These are phyloP conservation scores for Rhabdomys pumilio DNA, from an alignment of 2,797 vertebrate species.

Conservation along the genomic window DNA sequence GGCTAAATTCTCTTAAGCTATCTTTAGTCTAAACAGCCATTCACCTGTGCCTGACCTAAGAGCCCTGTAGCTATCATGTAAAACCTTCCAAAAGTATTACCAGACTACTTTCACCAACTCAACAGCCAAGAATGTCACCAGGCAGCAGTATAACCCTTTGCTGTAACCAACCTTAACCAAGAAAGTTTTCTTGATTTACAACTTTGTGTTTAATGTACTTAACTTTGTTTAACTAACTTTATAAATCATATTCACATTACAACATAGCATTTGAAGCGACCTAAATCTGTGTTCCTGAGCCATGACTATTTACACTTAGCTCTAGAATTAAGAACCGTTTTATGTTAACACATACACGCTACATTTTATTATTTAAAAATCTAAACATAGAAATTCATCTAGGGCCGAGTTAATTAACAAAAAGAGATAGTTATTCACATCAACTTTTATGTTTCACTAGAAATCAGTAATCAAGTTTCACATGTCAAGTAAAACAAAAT, in stretches of 20 bases:
- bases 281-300: not conserved
- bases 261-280: not conserved
- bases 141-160: not conserved
- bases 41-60: not conserved
- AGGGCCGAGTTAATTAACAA: slow-evolving; percentile 31
- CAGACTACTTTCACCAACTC: not conserved
- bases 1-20: not conserved
- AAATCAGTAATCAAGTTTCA: slow-evolving; percentile 22
- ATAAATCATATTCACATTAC: not conserved
- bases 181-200: not conserved
- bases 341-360: not conserved
- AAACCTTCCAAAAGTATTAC: not conserved
- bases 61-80: not conserved
- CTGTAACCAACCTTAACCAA: not conserved
- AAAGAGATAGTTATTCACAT: slow-evolving; percentile 22
- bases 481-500: slow-evolving; percentile 59
- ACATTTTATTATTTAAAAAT: not conserved
- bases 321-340: not conserved
- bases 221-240: too few species aligned
- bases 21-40: not conserved
- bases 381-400: not conserved
- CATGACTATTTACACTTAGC: not conserved
- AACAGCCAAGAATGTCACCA: not conserved
- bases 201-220: not conserved
- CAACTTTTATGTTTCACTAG: slow-evolving; percentile 34